Evolutionary conservation across 2,113 vertebrate genomes (phyloP).

Genomic region (Brachirus orientalis): DNA sequence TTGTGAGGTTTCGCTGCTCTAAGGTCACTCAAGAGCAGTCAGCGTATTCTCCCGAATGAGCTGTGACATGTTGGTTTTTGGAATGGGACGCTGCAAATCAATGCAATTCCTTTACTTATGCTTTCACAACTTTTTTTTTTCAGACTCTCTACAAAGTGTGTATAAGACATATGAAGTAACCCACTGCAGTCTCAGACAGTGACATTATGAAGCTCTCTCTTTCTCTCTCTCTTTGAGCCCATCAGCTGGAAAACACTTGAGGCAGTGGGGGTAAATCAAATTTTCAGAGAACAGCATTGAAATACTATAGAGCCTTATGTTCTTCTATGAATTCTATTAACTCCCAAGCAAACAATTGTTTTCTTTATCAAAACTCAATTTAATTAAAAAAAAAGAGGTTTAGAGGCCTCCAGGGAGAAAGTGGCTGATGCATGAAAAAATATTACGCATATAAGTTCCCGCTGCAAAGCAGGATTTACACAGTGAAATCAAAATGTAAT

Average conservation of each 20-base stretch:
- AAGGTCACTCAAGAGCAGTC: slow-evolving; percentile 35
- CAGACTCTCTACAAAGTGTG: slow-evolving; percentile 1
- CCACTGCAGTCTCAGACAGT: slow-evolving; percentile 36
- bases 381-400: slow-evolving; percentile 47
- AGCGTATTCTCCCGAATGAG: slow-evolving; percentile 34
- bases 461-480: slow-evolving; percentile 28
- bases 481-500: slow-evolving; percentile 7
- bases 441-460: slow-evolving; percentile 34
- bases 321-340: slow-evolving; percentile 68
- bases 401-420: slow-evolving; percentile 27
- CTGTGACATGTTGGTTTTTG: slow-evolving; percentile 47
- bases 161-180: slow-evolving; percentile 58
- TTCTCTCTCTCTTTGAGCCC: slow-evolving; percentile 18
- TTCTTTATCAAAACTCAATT: slow-evolving; percentile 72
- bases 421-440: slow-evolving; percentile 41
- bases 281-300: slow-evolving; percentile 58
- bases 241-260: slow-evolving; percentile 54
- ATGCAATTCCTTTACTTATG: neutral
- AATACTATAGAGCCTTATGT: slow-evolving; percentile 44
- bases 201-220: slow-evolving; percentile 49
- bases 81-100: neutral
- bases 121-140: slow-evolving; percentile 2
- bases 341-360: slow-evolving; percentile 63
- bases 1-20: slow-evolving; percentile 53
- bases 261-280: slow-evolving; percentile 52